Evolutionary conservation across 1,140 invertebrate genomes (phyloP), one percentile per base, ranked within the genome.

Genomic region (Paralvinella palmiformis): DNA sequence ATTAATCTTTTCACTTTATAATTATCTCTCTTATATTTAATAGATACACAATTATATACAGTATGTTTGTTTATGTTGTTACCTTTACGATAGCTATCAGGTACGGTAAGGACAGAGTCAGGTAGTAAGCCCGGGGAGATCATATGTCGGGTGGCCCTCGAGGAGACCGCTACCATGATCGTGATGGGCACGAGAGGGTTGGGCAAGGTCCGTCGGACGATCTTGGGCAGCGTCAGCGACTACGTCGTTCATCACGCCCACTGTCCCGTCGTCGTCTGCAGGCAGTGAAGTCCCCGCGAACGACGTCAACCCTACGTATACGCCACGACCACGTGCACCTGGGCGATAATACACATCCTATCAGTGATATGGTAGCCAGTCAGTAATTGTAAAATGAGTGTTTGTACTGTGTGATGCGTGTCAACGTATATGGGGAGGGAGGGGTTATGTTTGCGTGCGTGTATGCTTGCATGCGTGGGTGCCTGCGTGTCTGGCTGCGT

Each of bases 171-270:
- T 4, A 24, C 44, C 2, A 48, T 64, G 48, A 65, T 72, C 56
- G 61, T 72, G 13, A 69, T 69, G 31, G 71, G 71, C 7, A 68
- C 69, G 15, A 61, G 71, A 3, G 69, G 71, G 5, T 57, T 71
- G 29, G 69, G 68, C 37, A 69, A 63, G 35, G 24, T 72, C 35
- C 65, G 69, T 15, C 52, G 71, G 15, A 71, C 71, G 1, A 62
- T 72, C 57, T 65, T 72, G 68, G 71, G 71, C n/a, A 66, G 63
- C 33, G 71, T 72, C 41, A 69, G 68, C 55, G 71, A 72, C 35
- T 72, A 65, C 55, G 69, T 72, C 6, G 58, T 69, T 5, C 69
- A 71, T 41, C 71, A 72, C 36, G 64, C 64, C 31, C 61, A 62
- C 35, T 65, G 64, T 24, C 64, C 64, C 0, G 64, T 65, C n/a